These are phyloP conservation scores for Gobionotothen gibberifrons DNA, from an alignment of 2,797 vertebrate genomes.

Conservation along the genomic window DNA sequence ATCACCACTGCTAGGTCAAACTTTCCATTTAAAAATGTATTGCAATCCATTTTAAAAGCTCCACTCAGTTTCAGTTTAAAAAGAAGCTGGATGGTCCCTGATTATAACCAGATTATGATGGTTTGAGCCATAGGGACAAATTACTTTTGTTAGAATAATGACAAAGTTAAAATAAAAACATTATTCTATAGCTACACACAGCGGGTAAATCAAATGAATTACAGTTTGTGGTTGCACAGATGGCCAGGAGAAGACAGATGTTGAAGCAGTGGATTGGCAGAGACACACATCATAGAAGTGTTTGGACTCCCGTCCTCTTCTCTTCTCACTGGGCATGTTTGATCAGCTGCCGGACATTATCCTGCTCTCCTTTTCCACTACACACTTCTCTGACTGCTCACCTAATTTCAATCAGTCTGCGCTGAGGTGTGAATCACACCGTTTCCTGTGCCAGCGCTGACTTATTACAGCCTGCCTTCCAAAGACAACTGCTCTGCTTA, in stretches of 20 bases:
- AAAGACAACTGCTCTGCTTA: slow-evolving; percentile 56
- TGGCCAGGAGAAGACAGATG: slow-evolving; percentile 10
- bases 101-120: slow-evolving; percentile 1
- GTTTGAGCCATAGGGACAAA: not conserved
- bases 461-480: slow-evolving; percentile 52
- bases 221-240: slow-evolving; percentile 10
- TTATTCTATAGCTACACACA: not conserved
- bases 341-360: slow-evolving; percentile 65
- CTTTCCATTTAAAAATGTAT: not conserved
- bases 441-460: slow-evolving; percentile 34
- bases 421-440: slow-evolving; percentile 48
- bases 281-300: slow-evolving; percentile 20
- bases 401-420: slow-evolving; percentile 45
- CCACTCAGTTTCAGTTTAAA: not conserved
- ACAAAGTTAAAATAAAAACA: not conserved
- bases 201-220: slow-evolving; percentile 2
- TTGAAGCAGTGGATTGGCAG: slow-evolving; percentile 24
- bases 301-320: slow-evolving; percentile 21
- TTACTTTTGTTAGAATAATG: not conserved
- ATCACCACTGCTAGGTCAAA: no score
- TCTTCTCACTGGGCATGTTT: slow-evolving; percentile 50
- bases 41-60: not conserved
- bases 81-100: not conserved
- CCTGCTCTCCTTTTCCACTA: slow-evolving; percentile 37
- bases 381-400: slow-evolving; percentile 41